Conservation (phyloP, 2,113 vertebrate species). For the Casuarius casuarius region DNA sequence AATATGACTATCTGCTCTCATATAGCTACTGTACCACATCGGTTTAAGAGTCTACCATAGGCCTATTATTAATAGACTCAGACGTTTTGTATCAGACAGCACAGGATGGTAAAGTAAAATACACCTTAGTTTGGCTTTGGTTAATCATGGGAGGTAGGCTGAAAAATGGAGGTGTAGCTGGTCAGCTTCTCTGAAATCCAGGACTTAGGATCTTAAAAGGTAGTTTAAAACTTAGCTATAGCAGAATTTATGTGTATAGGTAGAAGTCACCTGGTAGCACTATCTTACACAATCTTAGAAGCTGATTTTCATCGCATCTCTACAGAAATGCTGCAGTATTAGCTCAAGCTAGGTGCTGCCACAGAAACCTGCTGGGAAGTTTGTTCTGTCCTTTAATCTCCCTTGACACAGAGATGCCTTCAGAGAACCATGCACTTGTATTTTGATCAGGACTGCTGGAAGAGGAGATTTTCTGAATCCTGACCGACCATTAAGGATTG, state of each 20-base stretch:
- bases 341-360: slow-evolving; percentile 30
- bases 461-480: slow-evolving; percentile 3
- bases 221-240: background rate
- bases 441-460: background rate
- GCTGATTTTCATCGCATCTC: background rate
- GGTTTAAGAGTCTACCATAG: background rate
- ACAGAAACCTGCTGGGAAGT: slow-evolving; percentile 1
- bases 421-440: background rate
- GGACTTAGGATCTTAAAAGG: background rate
- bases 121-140: background rate
- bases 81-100: background rate
- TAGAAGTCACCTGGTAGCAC: background rate
- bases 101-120: background rate
- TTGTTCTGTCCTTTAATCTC: slow-evolving; percentile 25
- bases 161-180: background rate
- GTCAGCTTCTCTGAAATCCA: background rate
- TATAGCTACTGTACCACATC: fast-evolving
- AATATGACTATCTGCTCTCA: background rate
- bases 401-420: background rate
- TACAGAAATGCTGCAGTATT: slow-evolving; percentile 21
- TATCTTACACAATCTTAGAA: background rate
- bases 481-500: background rate
- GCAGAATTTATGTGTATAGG: background rate
- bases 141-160: background rate
- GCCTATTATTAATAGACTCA: background rate